Conservation (phyloP, 2,797 vertebrate genomes). For the Channa striata region DNA sequence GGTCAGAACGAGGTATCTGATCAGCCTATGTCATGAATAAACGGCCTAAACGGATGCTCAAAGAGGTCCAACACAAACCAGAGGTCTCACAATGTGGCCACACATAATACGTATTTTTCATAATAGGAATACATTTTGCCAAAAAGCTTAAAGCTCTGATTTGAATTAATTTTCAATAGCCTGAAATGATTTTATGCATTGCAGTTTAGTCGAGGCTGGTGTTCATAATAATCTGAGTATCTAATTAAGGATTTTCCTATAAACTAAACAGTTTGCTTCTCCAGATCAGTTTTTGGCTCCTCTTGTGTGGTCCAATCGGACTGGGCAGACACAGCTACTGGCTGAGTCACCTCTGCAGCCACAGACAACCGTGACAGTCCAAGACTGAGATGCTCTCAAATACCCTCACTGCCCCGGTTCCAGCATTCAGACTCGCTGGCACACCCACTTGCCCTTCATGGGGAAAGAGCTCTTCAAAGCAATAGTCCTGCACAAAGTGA, state of each 20-base stretch:
- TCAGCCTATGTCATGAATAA: background rate
- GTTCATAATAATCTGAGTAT: constrained; percentile 18
- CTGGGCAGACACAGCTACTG: constrained; percentile 35
- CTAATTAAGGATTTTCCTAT: too few relatives aligned
- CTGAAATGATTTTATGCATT: constrained; percentile 31
- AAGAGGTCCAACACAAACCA: constrained; percentile 4
- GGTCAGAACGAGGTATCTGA: constrained; percentile 21
- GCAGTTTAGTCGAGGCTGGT: constrained; percentile 8
- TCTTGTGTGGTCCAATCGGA: constrained; percentile 8
- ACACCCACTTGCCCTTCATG: constrained; percentile 54
- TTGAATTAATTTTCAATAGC: background rate
- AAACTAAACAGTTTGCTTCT: background rate
- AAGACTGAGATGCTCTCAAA: constrained; percentile 50
- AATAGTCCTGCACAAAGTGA: constrained; percentile 53
- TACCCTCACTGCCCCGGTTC: constrained; percentile 31
- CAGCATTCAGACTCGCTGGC: constrained; percentile 48
- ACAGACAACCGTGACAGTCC: constrained; percentile 40
- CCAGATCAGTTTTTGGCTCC: constrained; percentile 7
- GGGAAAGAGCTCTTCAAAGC: constrained; percentile 44
- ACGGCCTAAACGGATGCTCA: background rate
- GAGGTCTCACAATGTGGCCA: constrained; percentile 2
- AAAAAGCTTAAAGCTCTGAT: background rate
- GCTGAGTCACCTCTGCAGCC: constrained; percentile 67
- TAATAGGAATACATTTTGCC: background rate
- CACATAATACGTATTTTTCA: background rate